phyloP scores from a whole-genome alignment of 1,140 invertebrate species.

The Procambarus virginalis region DNA sequence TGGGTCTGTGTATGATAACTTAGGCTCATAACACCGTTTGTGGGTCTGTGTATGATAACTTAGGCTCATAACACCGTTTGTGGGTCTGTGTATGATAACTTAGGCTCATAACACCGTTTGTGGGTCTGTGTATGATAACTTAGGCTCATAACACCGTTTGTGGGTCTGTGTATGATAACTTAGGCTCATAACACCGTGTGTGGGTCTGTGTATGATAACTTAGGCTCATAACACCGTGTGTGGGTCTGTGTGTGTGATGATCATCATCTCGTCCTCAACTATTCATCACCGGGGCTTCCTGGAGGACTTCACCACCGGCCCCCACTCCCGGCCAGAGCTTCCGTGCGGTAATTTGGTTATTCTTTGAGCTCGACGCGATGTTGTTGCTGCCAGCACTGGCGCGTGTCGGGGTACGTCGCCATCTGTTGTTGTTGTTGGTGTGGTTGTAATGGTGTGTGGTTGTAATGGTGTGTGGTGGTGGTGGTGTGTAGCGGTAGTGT shows the following conservation, averaged over 20 bases:
- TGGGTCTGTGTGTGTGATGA: slow-evolving; percentile 8
- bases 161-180: neutral
- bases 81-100: too few species aligned
- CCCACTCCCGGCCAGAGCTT: neutral
- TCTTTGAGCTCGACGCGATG: slow-evolving; percentile 17
- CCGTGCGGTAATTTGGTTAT: slow-evolving; percentile 27
- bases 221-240: neutral
- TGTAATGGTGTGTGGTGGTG: too few species aligned
- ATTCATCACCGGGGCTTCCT: slow-evolving; percentile 33
- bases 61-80: too few species aligned
- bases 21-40: too few species aligned
- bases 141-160: neutral
- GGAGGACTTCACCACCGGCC: slow-evolving; percentile 21
- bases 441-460: too few species aligned
- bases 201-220: neutral
- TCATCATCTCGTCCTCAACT: neutral
- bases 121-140: too few species aligned
- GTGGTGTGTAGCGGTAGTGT: too few species aligned
- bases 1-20: too few species aligned
- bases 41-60: too few species aligned
- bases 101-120: too few species aligned
- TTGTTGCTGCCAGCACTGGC: neutral
- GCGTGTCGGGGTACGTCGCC: neutral
- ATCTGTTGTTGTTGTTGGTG: too few species aligned
- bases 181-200: neutral